These are phyloP conservation scores for Drosophila erecta DNA, from an alignment of 1,140 invertebrate species.

Conservation along the genomic window DNA sequence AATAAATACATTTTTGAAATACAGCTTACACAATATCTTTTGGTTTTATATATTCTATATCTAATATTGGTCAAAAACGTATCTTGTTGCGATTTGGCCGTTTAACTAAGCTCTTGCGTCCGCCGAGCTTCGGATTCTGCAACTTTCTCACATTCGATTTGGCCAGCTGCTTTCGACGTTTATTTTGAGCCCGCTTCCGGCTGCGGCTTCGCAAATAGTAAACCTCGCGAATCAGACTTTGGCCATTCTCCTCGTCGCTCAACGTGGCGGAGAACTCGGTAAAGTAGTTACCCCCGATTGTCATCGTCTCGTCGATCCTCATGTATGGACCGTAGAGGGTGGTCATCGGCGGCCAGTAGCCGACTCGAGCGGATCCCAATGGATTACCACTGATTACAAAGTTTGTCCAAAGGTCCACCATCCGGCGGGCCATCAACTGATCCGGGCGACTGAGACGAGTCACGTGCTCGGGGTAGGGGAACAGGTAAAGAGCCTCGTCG, in stretches of 20 bases:
- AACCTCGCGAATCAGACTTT: slow-evolving; percentile 72
- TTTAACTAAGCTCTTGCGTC: slow-evolving; percentile 65
- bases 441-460: slow-evolving; percentile 73
- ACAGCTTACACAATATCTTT: neutral
- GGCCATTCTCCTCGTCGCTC: slow-evolving; percentile 68
- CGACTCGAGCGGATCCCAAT: slow-evolving; percentile 56
- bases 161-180: slow-evolving; percentile 47
- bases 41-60: neutral
- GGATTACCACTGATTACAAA: slow-evolving; percentile 80
- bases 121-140: slow-evolving; percentile 20
- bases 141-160: slow-evolving; percentile 16
- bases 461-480: slow-evolving; percentile 79
- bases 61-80: slow-evolving; percentile 32
- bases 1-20: slow-evolving; percentile 3
- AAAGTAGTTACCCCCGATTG: slow-evolving; percentile 76
- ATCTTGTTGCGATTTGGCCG: slow-evolving; percentile 74
- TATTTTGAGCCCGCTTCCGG: slow-evolving; percentile 23
- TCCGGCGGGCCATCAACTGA: slow-evolving; percentile 68
- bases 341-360: slow-evolving; percentile 83
- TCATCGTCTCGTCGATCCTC: slow-evolving; percentile 79
- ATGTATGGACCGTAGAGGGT: slow-evolving; percentile 80
- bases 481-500: slow-evolving; percentile 79
- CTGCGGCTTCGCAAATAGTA: slow-evolving; percentile 69
- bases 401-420: slow-evolving; percentile 83
- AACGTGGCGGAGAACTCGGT: slow-evolving; percentile 77